Conservation (phyloP, 2,888 invertebrate species). For the Marasmarcha lunaedactyla region DNA sequence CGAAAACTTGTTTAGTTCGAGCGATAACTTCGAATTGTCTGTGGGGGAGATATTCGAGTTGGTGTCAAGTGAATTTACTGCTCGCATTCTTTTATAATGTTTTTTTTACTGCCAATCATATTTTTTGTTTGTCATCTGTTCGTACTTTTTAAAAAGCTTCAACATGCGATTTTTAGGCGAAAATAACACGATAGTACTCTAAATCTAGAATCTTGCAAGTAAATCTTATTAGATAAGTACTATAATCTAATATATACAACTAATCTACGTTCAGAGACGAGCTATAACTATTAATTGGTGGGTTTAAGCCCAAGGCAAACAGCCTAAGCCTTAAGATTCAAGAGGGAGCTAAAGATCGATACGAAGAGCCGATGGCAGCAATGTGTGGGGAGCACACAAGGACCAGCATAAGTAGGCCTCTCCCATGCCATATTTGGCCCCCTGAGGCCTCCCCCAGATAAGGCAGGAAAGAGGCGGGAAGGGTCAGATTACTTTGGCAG, state of each 20-base stretch:
- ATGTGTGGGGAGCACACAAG: slow-evolving; percentile 43
- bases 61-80: slow-evolving; percentile 25
- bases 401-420: slow-evolving; percentile 38
- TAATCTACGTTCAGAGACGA: no score
- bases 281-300: slow-evolving; percentile 39
- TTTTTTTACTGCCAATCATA: slow-evolving; percentile 17
- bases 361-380: slow-evolving; percentile 56
- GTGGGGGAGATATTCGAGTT: slow-evolving; percentile 36
- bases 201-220: no score
- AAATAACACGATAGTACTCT: no score
- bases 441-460: slow-evolving; percentile 25
- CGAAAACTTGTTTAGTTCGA: slow-evolving; percentile 60
- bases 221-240: no score
- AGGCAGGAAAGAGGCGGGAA: slow-evolving; percentile 26
- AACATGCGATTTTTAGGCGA: no score
- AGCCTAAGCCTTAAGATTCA: slow-evolving; percentile 47
- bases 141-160: no score
- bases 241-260: no score
- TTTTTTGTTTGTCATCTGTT: slow-evolving; percentile 7
- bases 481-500: slow-evolving; percentile 31
- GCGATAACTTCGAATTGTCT: slow-evolving; percentile 60
- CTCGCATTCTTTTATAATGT: slow-evolving; percentile 21
- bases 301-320: slow-evolving; percentile 44
- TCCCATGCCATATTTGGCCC: slow-evolving; percentile 35
- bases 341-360: slow-evolving; percentile 64